Evolutionary conservation across 2,888 invertebrate genomes (phyloP).

Genomic region (Barypeithes pellucidus): DNA sequence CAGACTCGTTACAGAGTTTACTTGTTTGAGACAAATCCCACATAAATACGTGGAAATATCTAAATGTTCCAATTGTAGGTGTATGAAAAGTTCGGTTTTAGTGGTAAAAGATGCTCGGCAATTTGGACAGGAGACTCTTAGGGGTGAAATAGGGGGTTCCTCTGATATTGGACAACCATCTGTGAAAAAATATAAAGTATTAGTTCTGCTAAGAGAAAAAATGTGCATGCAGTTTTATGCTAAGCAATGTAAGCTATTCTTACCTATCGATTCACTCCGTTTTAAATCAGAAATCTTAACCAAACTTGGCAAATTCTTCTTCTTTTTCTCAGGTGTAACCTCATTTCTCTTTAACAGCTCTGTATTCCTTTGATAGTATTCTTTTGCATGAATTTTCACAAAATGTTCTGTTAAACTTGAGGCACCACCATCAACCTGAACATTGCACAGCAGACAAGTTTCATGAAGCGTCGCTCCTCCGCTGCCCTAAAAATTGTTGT

Average conservation of each 20-base stretch:
- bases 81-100: conserved; percentile 73
- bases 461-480: conserved; percentile 56
- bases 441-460: conserved; percentile 73
- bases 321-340: conserved; percentile 60
- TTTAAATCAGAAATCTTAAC: conserved; percentile 68
- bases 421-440: conserved; percentile 69
- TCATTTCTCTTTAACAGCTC: neutral
- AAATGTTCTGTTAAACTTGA: conserved; percentile 73
- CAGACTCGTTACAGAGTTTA: conserved; percentile 71
- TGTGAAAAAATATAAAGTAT: conserved; percentile 39
- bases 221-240: no score
- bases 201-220: no score
- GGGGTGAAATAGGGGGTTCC: conserved; percentile 55
- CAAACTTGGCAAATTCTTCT: conserved; percentile 67
- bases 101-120: conserved; percentile 70
- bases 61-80: conserved; percentile 73
- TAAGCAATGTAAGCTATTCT: conserved; percentile 4
- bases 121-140: conserved; percentile 62
- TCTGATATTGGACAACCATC: conserved; percentile 57
- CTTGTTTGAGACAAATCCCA: conserved; percentile 74
- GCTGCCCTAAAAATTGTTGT: neutral
- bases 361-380: conserved; percentile 66
- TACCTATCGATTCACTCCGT: conserved; percentile 59
- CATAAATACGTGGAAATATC: conserved; percentile 73
- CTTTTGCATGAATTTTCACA: conserved; percentile 72